phyloP scores from a whole-genome alignment of 2,113 vertebrate species.

The Poeciliopsis retropinna region DNA sequence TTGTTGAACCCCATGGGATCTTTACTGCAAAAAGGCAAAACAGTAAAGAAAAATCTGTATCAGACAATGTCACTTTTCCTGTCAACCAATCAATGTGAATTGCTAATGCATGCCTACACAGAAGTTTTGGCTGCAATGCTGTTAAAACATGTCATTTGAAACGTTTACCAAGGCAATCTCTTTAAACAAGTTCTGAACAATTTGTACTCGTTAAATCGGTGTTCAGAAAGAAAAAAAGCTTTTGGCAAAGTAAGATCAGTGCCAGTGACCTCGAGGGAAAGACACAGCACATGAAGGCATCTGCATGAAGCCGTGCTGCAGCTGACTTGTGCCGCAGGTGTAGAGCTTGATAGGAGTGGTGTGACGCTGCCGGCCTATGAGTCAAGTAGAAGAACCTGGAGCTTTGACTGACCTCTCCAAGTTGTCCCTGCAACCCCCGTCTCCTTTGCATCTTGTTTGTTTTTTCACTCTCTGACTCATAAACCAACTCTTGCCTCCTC shows the following conservation, averaged over 20 bases:
- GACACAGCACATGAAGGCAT: constrained; percentile 7
- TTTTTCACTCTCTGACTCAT: constrained; percentile 53
- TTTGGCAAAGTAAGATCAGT: constrained; percentile 26
- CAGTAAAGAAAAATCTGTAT: neutral
- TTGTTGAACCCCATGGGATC: neutral
- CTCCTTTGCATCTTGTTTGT: constrained; percentile 38
- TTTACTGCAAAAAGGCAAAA: neutral
- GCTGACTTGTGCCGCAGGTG: constrained; percentile 39
- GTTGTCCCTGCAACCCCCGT: constrained; percentile 3
- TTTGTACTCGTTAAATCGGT: neutral
- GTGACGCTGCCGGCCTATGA: constrained; percentile 42
- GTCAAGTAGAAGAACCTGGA: constrained; percentile 57
- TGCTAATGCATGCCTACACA: neutral
- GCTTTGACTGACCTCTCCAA: constrained; percentile 52
- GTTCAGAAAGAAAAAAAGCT: neutral
- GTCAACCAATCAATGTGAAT: neutral
- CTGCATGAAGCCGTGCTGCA: constrained; percentile 17
- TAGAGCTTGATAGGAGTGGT: constrained; percentile 49
- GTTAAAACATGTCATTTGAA: neutral
- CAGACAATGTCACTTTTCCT: neutral
- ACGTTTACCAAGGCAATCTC: neutral
- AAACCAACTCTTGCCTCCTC: constrained; percentile 25
- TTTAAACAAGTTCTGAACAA: neutral
- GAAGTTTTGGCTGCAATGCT: neutral
- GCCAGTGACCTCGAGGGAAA: constrained; percentile 14